A percentile compares a stretch with the other conserved stretches of the same genome.
Evolutionary conservation across 2,797 vertebrate genomes (phyloP).

Genomic region (Sebastes miniatus): DNA sequence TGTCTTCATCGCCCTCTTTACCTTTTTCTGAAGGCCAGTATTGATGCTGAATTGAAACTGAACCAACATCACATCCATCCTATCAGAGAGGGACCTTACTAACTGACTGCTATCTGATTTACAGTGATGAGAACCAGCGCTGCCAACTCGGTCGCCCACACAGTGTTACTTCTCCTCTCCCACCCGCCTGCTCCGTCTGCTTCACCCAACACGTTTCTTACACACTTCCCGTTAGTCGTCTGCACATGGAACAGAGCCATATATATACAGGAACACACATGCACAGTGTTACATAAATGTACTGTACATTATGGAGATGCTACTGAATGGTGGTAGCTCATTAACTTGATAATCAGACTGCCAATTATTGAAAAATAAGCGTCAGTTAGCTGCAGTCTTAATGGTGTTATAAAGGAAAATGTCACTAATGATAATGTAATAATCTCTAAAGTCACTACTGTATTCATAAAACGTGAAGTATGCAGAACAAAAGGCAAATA

Average conservation of each 20-base stretch:
- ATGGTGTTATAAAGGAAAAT: background rate
- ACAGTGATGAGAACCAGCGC: slow-evolving; percentile 29
- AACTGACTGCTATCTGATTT: slow-evolving; percentile 4
- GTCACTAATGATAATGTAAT: background rate
- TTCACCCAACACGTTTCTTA: slow-evolving; percentile 31
- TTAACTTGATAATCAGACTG: background rate
- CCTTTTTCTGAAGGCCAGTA: background rate
- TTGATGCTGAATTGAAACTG: background rate
- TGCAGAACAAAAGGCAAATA: background rate
- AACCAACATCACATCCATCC: background rate
- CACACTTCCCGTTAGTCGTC: slow-evolving; percentile 26
- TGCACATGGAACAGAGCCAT: background rate
- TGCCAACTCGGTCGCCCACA: slow-evolving; percentile 43
- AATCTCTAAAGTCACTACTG: background rate
- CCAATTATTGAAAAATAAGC: background rate
- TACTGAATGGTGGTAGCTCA: background rate
- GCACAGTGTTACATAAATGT: background rate
- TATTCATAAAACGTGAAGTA: background rate
- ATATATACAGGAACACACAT: background rate
- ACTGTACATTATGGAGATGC: background rate
- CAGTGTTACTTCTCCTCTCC: slow-evolving; percentile 23
- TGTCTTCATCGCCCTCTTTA: background rate
- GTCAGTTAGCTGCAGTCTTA: too few species aligned
- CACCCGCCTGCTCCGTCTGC: slow-evolving; percentile 57
- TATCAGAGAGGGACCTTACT: background rate